Base-by-base conservation (phyloP, 37 sponge, comb jelly and placozoan species). In the Cladorhizidae sp. region DNA sequence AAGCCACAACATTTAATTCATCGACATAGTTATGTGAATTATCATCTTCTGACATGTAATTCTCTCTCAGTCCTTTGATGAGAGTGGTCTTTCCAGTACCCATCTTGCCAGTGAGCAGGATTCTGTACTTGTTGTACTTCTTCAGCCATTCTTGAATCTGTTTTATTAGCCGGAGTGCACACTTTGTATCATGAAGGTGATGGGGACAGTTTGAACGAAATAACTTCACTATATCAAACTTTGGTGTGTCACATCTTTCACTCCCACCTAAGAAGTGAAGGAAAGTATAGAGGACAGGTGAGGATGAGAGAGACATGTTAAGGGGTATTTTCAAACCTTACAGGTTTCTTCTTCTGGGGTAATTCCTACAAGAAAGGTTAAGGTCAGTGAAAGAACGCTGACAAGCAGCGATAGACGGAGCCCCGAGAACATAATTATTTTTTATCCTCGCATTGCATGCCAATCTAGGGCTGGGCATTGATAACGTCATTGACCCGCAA, bases 71-170 rank as follows among this genome's bases (percentile, higher is more conserved):
- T 14, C 67, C 67, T 31, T 65, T 65, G 35, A 65, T 65, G 2
- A 65, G 67, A 32, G 67, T 33, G 2, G 67, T 65, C 36, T 65
- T 35, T 32, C 67, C 36, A 32, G 67, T 65, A 32, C 67, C 67
- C 36, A 33, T 65, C 67, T 33, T 65, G 2, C 67, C 67, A 65
- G 67, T 65, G 36, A 65, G 20, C 5, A 65, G 35, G 3, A 65
- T 32, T 65, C 36, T 25, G 35, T 31, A 31, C 18, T 31, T 65
- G 35, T 65, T 65, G 35, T 65, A 3, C 7, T 31, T 31, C 67
- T 65, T 65, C 35, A 65, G 31, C 67, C 67, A 65, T 31, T 28
- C 18, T 3, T 31, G 11, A 12, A 65, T 65, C 67, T 65, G 17
- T 25, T 65, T 36, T 12, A 35, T 31, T 32, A 18, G 26, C 11